Evolutionary conservation across 2,113 vertebrate genomes (phyloP).

Genomic region (Notothenia coriiceps): DNA sequence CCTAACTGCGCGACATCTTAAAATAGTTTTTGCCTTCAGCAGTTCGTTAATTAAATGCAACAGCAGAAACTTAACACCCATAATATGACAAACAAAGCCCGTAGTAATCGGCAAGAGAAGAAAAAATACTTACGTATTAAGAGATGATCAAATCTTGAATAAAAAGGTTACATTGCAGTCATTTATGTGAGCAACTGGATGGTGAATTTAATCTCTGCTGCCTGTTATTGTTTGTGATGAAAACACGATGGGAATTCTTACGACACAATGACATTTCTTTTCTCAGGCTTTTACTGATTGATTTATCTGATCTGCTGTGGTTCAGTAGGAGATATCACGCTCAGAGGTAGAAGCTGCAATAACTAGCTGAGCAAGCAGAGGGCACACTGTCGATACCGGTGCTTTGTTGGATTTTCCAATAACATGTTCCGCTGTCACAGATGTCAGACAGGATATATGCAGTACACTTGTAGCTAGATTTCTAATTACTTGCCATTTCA

Average conservation of each 20-base stretch:
- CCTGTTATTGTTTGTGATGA: not conserved
- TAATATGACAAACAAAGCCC: not conserved
- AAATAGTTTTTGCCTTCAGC: not conserved
- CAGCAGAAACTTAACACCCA: not conserved
- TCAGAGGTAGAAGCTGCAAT: conserved; percentile 26
- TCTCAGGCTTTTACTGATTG: conserved; percentile 19
- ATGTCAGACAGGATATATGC: not conserved
- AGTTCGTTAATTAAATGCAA: not conserved
- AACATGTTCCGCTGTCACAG: not conserved
- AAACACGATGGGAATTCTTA: conserved; percentile 1
- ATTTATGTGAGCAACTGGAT: not conserved
- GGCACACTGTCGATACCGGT: conserved; percentile 4
- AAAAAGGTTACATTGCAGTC: not conserved
- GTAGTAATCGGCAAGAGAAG: not conserved
- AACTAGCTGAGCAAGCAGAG: conserved; percentile 26
- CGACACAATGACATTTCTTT: conserved; percentile 8
- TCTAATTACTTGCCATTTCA: not conserved
- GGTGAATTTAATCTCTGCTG: not conserved
- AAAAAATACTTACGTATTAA: not conserved
- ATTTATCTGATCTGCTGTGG: not conserved
- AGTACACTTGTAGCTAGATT: not conserved
- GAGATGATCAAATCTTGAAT: not conserved
- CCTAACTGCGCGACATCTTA: not conserved
- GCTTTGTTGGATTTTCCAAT: not conserved
- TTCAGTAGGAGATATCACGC: not conserved